phyloP scores from a whole-genome alignment of 2,888 invertebrate genomes.

The Phyto melanocephala region DNA sequence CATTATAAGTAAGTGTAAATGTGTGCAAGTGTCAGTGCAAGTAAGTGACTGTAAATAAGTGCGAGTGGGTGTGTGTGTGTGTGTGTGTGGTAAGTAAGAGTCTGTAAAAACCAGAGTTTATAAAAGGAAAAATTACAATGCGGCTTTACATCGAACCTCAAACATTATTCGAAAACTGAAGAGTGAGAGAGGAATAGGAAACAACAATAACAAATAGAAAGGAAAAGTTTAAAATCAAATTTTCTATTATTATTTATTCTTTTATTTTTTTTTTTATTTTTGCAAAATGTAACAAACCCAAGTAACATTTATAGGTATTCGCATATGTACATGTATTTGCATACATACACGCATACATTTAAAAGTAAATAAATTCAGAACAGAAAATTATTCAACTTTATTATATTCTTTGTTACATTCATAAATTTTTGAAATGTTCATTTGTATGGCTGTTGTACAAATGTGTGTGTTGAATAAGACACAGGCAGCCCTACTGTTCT shows the following conservation, averaged over 20 bases:
- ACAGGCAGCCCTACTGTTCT: neutral
- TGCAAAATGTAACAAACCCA: neutral
- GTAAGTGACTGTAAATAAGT: too few relatives aligned
- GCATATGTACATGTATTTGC: neutral
- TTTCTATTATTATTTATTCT: constrained; percentile 50
- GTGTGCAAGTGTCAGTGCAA: neutral
- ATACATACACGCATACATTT: neutral
- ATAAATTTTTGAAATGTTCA: constrained; percentile 20
- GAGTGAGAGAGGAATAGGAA: neutral
- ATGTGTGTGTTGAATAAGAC: neutral
- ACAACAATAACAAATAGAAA: constrained; percentile 11
- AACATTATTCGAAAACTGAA: constrained; percentile 50
- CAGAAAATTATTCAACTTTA: constrained; percentile 43
- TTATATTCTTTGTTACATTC: constrained; percentile 53
- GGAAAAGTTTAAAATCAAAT: constrained; percentile 62
- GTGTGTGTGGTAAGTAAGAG: neutral
- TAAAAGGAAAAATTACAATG: constrained; percentile 51
- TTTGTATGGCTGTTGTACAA: neutral
- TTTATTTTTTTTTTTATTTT: too few relatives aligned
- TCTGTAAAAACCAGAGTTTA: neutral
- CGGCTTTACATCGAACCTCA: constrained; percentile 48
- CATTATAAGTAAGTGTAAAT: constrained; percentile 11
- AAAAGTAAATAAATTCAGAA: neutral
- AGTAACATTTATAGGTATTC: neutral
- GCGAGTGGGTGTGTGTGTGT: neutral